Percentiles rank a stretch among this genome's conserved stretches.
These are phyloP conservation scores for Cephalotes varians DNA, from an alignment of 2,888 invertebrate species.

Conservation along the genomic window DNA sequence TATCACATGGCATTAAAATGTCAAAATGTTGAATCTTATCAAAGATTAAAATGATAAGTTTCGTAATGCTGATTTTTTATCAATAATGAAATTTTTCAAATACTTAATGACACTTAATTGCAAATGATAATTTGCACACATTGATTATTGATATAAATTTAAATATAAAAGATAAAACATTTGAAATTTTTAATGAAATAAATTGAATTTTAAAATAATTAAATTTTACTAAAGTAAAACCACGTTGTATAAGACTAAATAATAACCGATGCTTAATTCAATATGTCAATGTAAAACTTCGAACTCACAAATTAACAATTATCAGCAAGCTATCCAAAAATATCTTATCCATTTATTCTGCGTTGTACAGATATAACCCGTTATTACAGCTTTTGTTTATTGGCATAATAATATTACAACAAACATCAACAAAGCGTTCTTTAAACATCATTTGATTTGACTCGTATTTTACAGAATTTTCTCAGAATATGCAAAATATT, in stretches of 20 bases:
- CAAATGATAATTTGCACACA: neutral
- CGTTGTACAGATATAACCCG: neutral
- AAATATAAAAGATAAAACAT: neutral
- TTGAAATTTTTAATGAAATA: neutral
- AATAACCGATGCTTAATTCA: neutral
- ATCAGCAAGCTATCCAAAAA: neutral
- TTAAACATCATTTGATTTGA: neutral
- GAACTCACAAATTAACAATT: neutral
- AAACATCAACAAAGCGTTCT: neutral
- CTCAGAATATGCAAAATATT: neutral
- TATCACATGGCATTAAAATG: neutral
- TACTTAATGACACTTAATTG: neutral
- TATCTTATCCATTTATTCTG: neutral
- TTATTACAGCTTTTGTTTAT: neutral
- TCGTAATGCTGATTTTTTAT: constrained; percentile 4
- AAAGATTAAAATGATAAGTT: neutral
- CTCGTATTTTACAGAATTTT: neutral
- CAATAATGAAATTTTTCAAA: neutral
- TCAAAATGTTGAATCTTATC: neutral
- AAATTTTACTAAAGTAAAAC: too few species aligned
- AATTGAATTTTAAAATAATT: too few species aligned
- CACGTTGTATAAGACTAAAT: neutral
- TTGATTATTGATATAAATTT: neutral
- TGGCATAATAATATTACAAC: neutral
- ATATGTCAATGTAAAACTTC: neutral